Evolutionary conservation across 2,888 invertebrate species (phyloP).

Genomic region (Macrophya alboannulata): DNA sequence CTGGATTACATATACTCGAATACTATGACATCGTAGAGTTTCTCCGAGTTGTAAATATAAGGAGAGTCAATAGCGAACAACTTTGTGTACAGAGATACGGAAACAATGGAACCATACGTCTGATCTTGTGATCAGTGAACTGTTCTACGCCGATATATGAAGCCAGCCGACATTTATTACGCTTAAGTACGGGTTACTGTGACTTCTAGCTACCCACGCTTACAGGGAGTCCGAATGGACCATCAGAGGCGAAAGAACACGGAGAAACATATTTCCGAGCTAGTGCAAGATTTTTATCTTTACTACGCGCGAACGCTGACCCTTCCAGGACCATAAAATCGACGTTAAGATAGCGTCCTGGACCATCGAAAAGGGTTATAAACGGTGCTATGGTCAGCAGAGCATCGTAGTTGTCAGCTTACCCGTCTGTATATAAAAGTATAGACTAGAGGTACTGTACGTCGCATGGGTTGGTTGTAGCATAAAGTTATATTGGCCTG

Average conservation of each 20-base stretch:
- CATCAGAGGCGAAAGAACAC: conserved; percentile 50
- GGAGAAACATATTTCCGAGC: conserved; percentile 52
- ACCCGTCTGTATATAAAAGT: conserved; percentile 32
- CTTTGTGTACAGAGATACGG: conserved; percentile 5
- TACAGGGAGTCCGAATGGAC: conserved; percentile 22
- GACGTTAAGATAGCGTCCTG: conserved; percentile 51
- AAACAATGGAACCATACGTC: conserved; percentile 34
- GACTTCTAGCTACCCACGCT: conserved; percentile 48
- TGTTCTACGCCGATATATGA: conserved; percentile 31
- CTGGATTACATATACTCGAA: neutral
- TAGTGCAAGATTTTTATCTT: conserved; percentile 54
- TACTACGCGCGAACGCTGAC: conserved; percentile 55
- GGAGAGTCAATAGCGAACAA: neutral
- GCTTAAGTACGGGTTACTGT: conserved; percentile 42
- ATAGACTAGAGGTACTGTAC: conserved; percentile 33
- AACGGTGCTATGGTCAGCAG: conserved; percentile 52
- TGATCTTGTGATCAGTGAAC: conserved; percentile 40
- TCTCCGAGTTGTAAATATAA: neutral
- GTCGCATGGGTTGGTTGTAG: conserved; percentile 17
- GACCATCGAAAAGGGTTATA: conserved; percentile 54
- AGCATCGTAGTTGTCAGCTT: conserved; percentile 48
- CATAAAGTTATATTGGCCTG: conserved; percentile 48
- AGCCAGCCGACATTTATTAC: conserved; percentile 41
- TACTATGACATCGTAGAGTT: neutral
- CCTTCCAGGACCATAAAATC: conserved; percentile 48